These are phyloP conservation scores for Thymelicus lineola DNA, from an alignment of 2,888 invertebrate genomes.

Conservation along the genomic window DNA sequence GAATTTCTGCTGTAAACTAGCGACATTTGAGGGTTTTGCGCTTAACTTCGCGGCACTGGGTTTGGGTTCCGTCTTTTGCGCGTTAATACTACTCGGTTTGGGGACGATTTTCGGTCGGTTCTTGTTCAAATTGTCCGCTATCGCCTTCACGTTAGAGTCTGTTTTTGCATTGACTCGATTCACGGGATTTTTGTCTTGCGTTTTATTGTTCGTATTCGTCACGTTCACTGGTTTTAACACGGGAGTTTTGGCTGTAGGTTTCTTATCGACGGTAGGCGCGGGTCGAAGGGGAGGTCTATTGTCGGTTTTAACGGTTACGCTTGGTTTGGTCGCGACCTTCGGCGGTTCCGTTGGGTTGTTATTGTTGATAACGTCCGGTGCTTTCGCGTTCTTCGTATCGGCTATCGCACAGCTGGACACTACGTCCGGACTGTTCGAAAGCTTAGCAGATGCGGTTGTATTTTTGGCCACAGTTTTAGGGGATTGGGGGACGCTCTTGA, in stretches of 20 bases:
- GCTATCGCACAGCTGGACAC: constrained; percentile 89
- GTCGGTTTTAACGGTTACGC: constrained; percentile 71
- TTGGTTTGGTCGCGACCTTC: constrained; percentile 77
- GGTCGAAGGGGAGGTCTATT: constrained; percentile 72
- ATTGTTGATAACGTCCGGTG: constrained; percentile 86
- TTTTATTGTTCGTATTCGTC: constrained; percentile 58
- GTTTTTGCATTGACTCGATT: constrained; percentile 69
- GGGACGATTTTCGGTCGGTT: constrained; percentile 79
- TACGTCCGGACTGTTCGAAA: constrained; percentile 88
- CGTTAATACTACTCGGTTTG: constrained; percentile 63
- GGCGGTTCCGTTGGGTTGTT: constrained; percentile 72
- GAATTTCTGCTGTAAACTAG: constrained; percentile 92
- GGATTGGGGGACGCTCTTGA: constrained; percentile 71
- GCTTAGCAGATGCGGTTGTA: constrained; percentile 60
- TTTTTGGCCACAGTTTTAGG: constrained; percentile 70
- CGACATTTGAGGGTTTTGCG: constrained; percentile 88
- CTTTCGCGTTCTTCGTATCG: constrained; percentile 80
- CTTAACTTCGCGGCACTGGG: constrained; percentile 76
- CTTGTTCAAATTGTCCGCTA: constrained; percentile 79
- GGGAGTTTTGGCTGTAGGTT: constrained; percentile 62
- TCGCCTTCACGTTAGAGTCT: constrained; percentile 72
- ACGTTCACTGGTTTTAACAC: constrained; percentile 63
- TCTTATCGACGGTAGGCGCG: constrained; percentile 71
- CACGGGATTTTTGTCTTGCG: constrained; percentile 62
- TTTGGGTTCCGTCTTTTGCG: constrained; percentile 67